Evolutionary conservation across 2,888 invertebrate genomes (phyloP).

Genomic region (Lordiphosa andalusiaca): DNA sequence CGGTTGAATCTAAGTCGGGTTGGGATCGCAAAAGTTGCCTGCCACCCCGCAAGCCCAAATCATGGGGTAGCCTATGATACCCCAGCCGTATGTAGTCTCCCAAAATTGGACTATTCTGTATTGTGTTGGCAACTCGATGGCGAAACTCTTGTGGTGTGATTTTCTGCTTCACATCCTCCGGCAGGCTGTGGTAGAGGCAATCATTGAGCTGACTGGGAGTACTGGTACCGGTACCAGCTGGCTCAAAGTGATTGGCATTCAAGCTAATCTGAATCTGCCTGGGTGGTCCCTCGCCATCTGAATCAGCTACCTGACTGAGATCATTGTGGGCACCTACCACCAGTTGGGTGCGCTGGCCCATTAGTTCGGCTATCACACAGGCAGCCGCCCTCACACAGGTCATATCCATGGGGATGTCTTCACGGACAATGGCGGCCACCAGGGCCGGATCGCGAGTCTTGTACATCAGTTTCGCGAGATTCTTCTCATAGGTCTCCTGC

Average conservation of each 20-base stretch:
- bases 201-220: background rate
- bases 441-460: background rate
- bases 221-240: background rate
- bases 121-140: background rate
- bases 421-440: background rate
- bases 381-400: slow-evolving; percentile 3
- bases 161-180: background rate
- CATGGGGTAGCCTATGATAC: background rate
- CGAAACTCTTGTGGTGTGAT: slow-evolving; percentile 1
- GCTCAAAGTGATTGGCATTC: background rate
- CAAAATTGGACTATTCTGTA: background rate
- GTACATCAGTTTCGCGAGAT: background rate
- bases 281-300: background rate
- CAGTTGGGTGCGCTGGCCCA: background rate
- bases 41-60: background rate
- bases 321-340: background rate
- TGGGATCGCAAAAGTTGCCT: background rate
- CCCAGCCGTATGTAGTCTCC: background rate
- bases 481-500: background rate
- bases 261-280: background rate
- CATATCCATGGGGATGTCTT: slow-evolving; percentile 2
- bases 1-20: background rate
- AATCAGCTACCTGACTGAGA: background rate
- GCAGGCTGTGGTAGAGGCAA: slow-evolving; percentile 1
- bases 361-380: background rate